Evolutionary conservation across 2,113 vertebrate genomes (phyloP).

Genomic region (Indri indri): DNA sequence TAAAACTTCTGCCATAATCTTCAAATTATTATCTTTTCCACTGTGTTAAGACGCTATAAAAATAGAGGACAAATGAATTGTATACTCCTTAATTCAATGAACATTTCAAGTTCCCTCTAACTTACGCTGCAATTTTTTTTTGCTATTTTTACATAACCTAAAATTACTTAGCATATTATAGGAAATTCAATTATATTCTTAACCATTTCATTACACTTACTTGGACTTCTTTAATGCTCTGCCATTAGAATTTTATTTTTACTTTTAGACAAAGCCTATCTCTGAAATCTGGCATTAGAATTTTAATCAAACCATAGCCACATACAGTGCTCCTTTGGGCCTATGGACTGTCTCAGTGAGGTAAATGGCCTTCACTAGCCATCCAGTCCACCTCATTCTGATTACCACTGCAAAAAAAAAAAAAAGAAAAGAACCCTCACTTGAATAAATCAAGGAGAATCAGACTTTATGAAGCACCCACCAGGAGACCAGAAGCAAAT

Average conservation of each 20-base stretch:
- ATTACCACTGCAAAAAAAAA: background rate
- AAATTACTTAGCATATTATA: slow-evolving; percentile 20
- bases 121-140: background rate
- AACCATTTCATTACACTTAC: background rate
- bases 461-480: background rate
- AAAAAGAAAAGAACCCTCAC: background rate
- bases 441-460: background rate
- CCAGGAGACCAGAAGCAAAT: background rate
- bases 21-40: slow-evolving; percentile 24
- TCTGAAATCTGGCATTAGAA: background rate
- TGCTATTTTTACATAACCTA: slow-evolving; percentile 22
- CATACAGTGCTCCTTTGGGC: background rate
- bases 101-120: slow-evolving; percentile 12
- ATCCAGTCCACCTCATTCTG: background rate
- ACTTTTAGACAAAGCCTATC: too few relatives aligned
- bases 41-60: background rate
- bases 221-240: background rate
- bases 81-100: slow-evolving; percentile 5
- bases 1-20: slow-evolving; percentile 20
- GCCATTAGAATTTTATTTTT: slow-evolving; percentile 1
- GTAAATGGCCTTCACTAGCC: background rate
- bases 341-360: background rate
- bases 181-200: slow-evolving; percentile 24
- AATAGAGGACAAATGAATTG: slow-evolving; percentile 9
- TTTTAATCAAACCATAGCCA: background rate